Percentiles rank a stretch among this genome's conserved stretches.
phyloP scores from a whole-genome alignment of 2,888 invertebrate genomes.

The Tenthredo amoena region DNA sequence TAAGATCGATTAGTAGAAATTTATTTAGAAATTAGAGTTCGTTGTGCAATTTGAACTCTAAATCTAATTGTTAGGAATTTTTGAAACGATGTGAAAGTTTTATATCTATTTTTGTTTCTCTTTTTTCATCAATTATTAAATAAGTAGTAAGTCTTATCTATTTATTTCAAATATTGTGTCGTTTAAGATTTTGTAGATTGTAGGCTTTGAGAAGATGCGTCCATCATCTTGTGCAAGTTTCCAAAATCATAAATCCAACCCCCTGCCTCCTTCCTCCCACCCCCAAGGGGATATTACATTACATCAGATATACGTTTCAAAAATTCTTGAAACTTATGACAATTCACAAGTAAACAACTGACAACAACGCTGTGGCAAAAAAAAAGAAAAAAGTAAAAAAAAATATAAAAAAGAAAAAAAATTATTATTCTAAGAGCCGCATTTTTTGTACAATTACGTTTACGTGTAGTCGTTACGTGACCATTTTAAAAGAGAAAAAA shows the following conservation, averaged over 20 bases:
- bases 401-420: background rate
- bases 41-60: conserved; percentile 38
- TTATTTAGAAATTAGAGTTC: conserved; percentile 40
- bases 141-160: conserved; percentile 28
- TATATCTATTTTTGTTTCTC: background rate
- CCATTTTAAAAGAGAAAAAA: conserved; percentile 30
- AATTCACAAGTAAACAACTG: conserved; percentile 22
- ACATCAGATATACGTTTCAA: conserved; percentile 16
- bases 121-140: conserved; percentile 21
- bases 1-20: conserved; percentile 28
- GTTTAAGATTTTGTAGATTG: conserved; percentile 26
- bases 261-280: background rate
- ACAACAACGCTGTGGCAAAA: conserved; percentile 25
- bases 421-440: conserved; percentile 35
- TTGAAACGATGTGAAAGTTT: conserved; percentile 27
- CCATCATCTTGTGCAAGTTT: conserved; percentile 14
- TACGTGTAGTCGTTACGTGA: conserved; percentile 26
- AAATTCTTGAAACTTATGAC: background rate
- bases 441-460: conserved; percentile 44
- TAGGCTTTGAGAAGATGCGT: background rate
- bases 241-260: conserved; percentile 1
- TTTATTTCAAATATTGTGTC: conserved; percentile 31
- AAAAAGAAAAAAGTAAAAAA: background rate
- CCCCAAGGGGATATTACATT: conserved; percentile 8
- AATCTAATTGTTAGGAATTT: conserved; percentile 17